Evolutionary conservation across 2,797 vertebrate genomes (phyloP), one percentile per base, ranked within the genome.

Genomic region (Apogon talboti): DNA sequence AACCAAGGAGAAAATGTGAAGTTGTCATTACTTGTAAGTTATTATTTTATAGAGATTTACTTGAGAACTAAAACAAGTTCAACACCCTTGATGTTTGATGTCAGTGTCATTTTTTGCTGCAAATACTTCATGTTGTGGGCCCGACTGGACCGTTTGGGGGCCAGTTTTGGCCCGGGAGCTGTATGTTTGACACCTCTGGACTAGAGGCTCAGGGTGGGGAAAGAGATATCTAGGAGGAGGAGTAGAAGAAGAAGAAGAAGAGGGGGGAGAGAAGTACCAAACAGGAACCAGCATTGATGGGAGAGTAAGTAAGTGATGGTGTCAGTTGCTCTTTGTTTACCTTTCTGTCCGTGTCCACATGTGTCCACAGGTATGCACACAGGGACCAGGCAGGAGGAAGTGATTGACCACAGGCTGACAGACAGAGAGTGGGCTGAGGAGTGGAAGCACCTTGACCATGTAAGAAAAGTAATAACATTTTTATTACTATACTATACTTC

Each of bases 381-480:
- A 93, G 96, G 87, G 84, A 95, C 54, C 94, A 95, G 96, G 87
- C 96, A 96, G 66, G 97, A 99, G 44, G 98, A 99, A 69, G 94
- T 96, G 74, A 97, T 99, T 43, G 98, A 99, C 89, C 98, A 99
- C 88, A 95, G 97, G 83, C 91, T 99, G 87, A 99, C 97, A 0
- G 98, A 99, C 90, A 94, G 98, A 77, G 98, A 99, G 86, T 99
- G 98, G 98, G 97, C 97, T 2, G 98, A 99, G 16, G 98, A 99
- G 85, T 99, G 98, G 98, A 97, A 98, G 89, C 97, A 99, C 91
- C 95, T 99, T 19, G 98, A 99, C 92, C 97, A 99, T 48, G 98
- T 99, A 96, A 97, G 96, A 94, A 94, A 79, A 91, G 92, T 93
- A 92, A 91, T 92, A 94, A 93, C 91, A 91, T 87, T 94, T 93